Base-by-base conservation (phyloP, 2,888 invertebrate species). In the Oscheius sp. region DNA sequence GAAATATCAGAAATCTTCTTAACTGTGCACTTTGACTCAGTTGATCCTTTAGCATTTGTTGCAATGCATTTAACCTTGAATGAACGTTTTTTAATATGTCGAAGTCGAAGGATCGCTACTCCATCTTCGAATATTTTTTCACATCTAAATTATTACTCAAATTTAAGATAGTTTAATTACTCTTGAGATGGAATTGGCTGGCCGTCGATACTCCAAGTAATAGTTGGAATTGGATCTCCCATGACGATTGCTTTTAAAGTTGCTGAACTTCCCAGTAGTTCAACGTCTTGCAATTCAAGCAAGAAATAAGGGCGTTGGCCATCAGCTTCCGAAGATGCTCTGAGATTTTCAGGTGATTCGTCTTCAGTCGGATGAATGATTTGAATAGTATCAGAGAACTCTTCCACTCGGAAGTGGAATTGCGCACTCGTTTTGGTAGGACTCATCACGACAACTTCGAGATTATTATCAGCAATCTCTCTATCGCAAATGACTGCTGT, bases 181-280 rank as follows among this genome's bases (percentile, higher is more conserved):
- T 58, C 42, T 5, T 58, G 39, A 4, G 64, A 46, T 2, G 45
- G 17, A n/a, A 65, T 39, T 6, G 58, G 48, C 10, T 71, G 70
- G 25, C 81, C 82, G 45, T 83, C 80, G 15, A 81, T 72, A n/a
- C 57, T 74, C 82, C 79, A 81, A 75, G 80, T 82, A 83, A 87
- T 81, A 79, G 79, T 37, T 1, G 82, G 80, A 33, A 80, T 70
- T 3, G 88, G 88, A n/a, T 80, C 76, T 10, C 88, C 88, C 31
- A 78, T 74, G 20, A 88, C 82, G 17, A 81, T 77, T 63, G 87
- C 86, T 55, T 80, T 80, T 37, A 80, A 33, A 5, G 74, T 73
- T 37, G 57, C 65, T 12, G 37, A 42, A 37, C 31, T 65, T 29
- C 61, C 63, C 1, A 67, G 71, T 6, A 72, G 70, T 37, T 64